Percentiles rank a stretch among this genome's conserved stretches.
Evolutionary conservation across 2,113 vertebrate species (phyloP).

Genomic region (Tachuris rubrigastra): DNA sequence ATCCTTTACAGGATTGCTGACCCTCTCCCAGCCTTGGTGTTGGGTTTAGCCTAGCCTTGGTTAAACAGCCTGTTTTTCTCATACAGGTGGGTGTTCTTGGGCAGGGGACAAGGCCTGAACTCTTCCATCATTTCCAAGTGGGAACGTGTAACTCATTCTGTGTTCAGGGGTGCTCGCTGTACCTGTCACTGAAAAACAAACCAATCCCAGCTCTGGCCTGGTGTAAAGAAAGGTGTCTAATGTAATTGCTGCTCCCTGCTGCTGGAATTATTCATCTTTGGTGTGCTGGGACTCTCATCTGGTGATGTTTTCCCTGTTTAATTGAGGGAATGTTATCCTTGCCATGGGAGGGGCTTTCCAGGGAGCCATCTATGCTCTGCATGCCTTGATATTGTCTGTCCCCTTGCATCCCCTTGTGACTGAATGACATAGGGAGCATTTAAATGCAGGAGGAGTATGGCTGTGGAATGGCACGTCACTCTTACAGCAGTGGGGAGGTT

Average conservation of each 20-base stretch:
- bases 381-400: background rate
- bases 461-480: background rate
- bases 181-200: background rate
- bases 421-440: background rate
- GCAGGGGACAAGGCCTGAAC: background rate
- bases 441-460: background rate
- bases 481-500: background rate
- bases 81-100: background rate
- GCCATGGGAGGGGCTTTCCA: background rate
- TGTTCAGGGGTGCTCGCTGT: background rate
- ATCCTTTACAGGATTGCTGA: background rate
- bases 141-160: fast-evolving
- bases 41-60: background rate
- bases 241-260: background rate
- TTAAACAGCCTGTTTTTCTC: background rate
- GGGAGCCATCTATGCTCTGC: background rate
- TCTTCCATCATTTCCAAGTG: background rate
- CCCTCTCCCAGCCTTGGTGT: background rate
- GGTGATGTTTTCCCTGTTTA: fast-evolving
- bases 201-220: background rate
- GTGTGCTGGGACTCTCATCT: background rate
- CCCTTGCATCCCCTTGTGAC: background rate
- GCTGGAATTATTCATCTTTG: background rate
- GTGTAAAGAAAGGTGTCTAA: background rate
- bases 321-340: background rate